Conservation (phyloP, 2,888 invertebrate species). For the Hipparchia sbordonii region DNA sequence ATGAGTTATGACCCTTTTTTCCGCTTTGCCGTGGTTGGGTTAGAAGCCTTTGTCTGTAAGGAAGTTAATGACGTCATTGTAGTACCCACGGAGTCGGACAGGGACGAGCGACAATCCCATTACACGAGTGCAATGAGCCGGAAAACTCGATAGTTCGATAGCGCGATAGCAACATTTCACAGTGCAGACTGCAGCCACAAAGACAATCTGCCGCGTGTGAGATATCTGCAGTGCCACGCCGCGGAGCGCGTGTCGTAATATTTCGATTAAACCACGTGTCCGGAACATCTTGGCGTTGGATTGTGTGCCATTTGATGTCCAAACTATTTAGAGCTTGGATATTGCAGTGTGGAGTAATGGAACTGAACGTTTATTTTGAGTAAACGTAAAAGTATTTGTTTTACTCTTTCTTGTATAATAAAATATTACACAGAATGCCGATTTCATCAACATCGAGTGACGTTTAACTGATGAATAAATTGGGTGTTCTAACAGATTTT, state of each 20-base stretch:
- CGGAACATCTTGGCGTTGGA: neutral
- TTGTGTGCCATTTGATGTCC: neutral
- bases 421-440: too few species aligned
- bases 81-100: too few species aligned
- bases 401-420: too few species aligned
- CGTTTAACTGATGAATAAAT: too few species aligned
- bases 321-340: neutral
- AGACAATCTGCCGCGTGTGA: neutral
- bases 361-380: too few species aligned
- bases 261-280: neutral
- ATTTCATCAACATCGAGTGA: too few species aligned
- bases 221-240: neutral
- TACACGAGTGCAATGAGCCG: neutral
- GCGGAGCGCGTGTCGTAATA: neutral
- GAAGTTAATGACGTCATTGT: too few species aligned
- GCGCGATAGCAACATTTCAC: neutral
- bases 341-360: neutral
- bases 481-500: too few species aligned
- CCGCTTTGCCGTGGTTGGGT: too few species aligned
- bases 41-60: too few species aligned
- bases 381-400: too few species aligned
- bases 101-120: neutral
- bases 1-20: too few species aligned
- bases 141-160: neutral
- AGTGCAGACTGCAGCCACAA: neutral